Conservation (phyloP, 2,113 vertebrate genomes). For the Salminus brasiliensis region DNA sequence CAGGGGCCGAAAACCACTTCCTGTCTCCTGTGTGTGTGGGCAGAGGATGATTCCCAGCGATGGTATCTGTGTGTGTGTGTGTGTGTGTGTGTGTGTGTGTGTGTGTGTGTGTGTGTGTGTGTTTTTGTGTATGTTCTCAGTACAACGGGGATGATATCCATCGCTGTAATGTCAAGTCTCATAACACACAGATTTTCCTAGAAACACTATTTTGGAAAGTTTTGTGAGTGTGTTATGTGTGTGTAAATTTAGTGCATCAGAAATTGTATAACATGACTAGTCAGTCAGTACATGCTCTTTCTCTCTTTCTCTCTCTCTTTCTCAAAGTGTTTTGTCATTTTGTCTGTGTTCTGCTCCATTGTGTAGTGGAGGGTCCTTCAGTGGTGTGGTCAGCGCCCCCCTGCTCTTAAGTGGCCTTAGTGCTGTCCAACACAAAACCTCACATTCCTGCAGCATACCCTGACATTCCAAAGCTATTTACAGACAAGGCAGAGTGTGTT, state of each 20-base stretch:
- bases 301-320: constrained; percentile 66
- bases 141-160: constrained; percentile 26
- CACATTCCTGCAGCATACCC: constrained; percentile 67
- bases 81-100: constrained; percentile 52
- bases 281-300: constrained; percentile 30
- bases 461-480: constrained; percentile 69
- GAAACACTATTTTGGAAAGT: constrained; percentile 4
- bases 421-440: constrained; percentile 70
- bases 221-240: constrained; percentile 1
- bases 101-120: no score
- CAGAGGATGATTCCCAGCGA: constrained; percentile 52
- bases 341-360: constrained; percentile 79
- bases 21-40: constrained; percentile 70
- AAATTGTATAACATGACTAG: no score
- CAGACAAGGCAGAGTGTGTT: constrained; percentile 2
- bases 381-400: constrained; percentile 67
- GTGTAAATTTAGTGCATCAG: no score
- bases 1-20: constrained; percentile 75
- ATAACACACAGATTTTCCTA: not conserved
- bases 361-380: constrained; percentile 80
- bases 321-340: constrained; percentile 81
- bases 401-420: constrained; percentile 67
- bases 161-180: constrained; percentile 29
- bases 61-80: constrained; percentile 43
- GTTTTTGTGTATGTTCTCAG: no score